Evolutionary conservation across 2,797 vertebrate species (phyloP).

Genomic region (Urocyon cinereoargenteus): DNA sequence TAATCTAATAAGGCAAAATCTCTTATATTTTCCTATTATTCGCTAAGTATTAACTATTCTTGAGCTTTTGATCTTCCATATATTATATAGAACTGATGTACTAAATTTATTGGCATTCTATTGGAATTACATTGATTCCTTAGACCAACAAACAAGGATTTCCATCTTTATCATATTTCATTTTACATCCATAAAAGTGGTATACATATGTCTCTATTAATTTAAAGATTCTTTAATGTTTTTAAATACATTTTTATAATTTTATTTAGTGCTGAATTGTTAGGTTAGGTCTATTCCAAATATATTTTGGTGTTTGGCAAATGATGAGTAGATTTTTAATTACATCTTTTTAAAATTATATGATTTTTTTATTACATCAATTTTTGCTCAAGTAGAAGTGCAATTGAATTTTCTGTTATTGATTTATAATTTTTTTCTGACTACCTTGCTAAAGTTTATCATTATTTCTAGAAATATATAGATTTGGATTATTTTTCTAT

Average conservation of each 20-base stretch:
- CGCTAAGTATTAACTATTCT: not conserved
- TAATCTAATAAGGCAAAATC: not conserved
- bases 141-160: not conserved
- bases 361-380: not conserved
- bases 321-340: not conserved
- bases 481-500: not conserved
- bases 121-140: not conserved
- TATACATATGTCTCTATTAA: not conserved
- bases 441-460: not conserved
- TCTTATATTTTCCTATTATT: not conserved
- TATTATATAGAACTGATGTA: not conserved
- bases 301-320: not conserved
- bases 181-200: not conserved
- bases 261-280: not conserved
- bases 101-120: not conserved
- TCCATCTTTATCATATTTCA: not conserved
- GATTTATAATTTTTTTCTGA: not conserved
- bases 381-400: not conserved
- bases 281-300: not conserved
- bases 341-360: not conserved
- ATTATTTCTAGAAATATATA: not conserved
- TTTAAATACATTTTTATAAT: not conserved
- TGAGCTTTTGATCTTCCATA: not conserved
- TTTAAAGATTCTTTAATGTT: not conserved
- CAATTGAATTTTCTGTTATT: not conserved